Conservation (phyloP, 2,113 vertebrate genomes). For the Calidris pygmaea region DNA sequence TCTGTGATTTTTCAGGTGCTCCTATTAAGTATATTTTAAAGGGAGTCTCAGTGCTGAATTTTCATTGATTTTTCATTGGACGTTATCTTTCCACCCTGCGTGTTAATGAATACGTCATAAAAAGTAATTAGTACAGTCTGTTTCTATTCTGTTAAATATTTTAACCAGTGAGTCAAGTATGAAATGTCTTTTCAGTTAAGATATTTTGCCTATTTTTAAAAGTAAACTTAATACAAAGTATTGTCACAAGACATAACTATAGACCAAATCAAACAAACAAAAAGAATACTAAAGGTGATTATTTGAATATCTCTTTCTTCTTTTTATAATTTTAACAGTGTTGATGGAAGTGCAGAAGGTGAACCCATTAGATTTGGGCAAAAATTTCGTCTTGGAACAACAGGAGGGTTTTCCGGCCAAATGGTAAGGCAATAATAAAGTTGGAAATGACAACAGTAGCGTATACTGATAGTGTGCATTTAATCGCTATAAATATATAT, state of each 20-base stretch:
- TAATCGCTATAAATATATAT: not conserved
- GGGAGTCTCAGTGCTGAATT: not conserved
- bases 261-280: not conserved
- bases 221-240: not conserved
- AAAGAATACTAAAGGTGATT: not conserved
- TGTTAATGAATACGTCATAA: not conserved
- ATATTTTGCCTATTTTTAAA: not conserved
- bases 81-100: not conserved
- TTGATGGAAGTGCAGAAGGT: conserved; percentile 55
- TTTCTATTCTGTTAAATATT: not conserved
- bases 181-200: not conserved
- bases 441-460: not conserved
- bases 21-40: not conserved
- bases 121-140: not conserved
- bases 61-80: not conserved
- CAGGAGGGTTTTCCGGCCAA: conserved; percentile 68
- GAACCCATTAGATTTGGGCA: conserved; percentile 76
- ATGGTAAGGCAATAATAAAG: conserved; percentile 68
- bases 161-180: not conserved
- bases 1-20: not conserved
- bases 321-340: conserved; percentile 28
- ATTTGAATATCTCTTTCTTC: not conserved
- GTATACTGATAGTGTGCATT: not conserved
- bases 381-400: conserved; percentile 75
- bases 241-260: not conserved